Base-by-base conservation (phyloP, 2,888 invertebrate species). In the Furcula furcula region DNA sequence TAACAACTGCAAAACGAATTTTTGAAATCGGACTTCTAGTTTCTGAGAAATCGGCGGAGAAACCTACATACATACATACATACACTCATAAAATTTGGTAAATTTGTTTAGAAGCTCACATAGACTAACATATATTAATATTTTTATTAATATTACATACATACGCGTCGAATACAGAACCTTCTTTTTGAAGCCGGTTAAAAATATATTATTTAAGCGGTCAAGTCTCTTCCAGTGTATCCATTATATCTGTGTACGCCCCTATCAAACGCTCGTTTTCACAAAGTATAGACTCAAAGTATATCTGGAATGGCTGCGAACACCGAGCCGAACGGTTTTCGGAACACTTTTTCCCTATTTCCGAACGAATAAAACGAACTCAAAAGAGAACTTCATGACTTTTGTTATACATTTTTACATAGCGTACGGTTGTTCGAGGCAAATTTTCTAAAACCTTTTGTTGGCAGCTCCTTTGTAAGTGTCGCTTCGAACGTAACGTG, bases 221-320 rank as follows among this genome's bases (percentile, higher is more conserved):
- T 47, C 31, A 39, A 21, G 49, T 30, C 64, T 34, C 56, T 61
- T 74, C 70, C 40, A 67, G 65, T 29, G 15, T 18, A 38, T 52
- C 40, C 42, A 42, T 51, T 69, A 68, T 33, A 61, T 67, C 71
- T 38, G 31, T 18, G 55, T 30, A 23, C 46, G 59, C 75, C 74
- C 76, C 71, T 80, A 83, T 86, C 82, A 85, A 83, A 83, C 69
- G 71, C 80, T 85, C 85, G 82, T 86, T 85, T 84, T 79, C 76
- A 74, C 77, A 78, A 81, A 80, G 79, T 79, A 83, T 78, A 76
- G 77, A 81, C 70, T 76, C 67, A 72, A 64, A 78, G 79, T 80
- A 75, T 78, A 79, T 79, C 74, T 71, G 60, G 63, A 66, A 71
- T 59, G 69, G 71, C 58, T 60, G 65, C 66, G 76, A 79, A 81